A percentile compares a stretch with the other conserved stretches of the same genome.
These are phyloP conservation scores for Bilobella aurantiaca DNA, from an alignment of 1,140 invertebrate species.

Conservation along the genomic window DNA sequence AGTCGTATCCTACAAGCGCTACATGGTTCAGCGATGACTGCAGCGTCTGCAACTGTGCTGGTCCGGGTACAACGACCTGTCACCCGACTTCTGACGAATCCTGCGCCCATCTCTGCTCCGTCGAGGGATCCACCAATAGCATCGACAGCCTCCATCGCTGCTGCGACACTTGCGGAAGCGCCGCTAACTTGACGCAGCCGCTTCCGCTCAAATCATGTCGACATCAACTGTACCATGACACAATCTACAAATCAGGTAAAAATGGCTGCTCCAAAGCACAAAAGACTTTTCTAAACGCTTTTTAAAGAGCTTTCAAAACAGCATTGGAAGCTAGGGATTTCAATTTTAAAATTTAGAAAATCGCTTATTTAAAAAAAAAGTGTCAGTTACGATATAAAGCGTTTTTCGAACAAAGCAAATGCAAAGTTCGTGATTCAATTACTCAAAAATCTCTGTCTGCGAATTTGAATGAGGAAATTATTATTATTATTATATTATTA, in stretches of 20 bases:
- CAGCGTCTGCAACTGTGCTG: conserved; percentile 27
- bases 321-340: no score
- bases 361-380: no score
- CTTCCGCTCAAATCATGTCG: conserved; percentile 22
- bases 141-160: conserved; percentile 16
- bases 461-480: no score
- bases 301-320: no score
- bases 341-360: no score
- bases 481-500: no score
- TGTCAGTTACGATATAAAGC: no score
- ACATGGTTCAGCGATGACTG: conserved; percentile 34
- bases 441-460: no score
- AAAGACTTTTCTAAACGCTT: no score
- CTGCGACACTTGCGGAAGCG: conserved; percentile 22
- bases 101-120: conserved; percentile 21
- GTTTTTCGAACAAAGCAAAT: no score
- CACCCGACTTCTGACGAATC: conserved; percentile 3
- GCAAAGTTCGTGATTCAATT: no score
- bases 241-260: conserved; percentile 27
- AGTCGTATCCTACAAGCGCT: conserved; percentile 12
- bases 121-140: conserved; percentile 12
- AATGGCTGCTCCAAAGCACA: no score
- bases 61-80: conserved; percentile 21
- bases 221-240: conserved; percentile 29
- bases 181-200: conserved; percentile 1